Base-by-base conservation (phyloP, 1,140 invertebrate genomes). In the Marisa cornuarietis region DNA sequence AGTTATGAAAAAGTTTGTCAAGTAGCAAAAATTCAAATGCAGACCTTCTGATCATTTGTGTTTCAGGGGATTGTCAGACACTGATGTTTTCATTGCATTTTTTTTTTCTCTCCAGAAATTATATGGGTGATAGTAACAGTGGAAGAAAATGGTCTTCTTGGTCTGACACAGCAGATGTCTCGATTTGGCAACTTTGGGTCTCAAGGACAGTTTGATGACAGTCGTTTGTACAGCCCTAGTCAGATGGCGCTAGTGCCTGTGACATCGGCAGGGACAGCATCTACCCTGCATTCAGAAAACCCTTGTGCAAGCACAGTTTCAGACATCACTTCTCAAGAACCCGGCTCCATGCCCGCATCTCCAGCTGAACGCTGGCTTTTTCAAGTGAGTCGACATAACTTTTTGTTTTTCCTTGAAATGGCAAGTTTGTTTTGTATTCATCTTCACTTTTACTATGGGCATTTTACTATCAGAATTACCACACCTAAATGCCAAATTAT, bases 61-160 rank as follows among this genome's bases (percentile, higher is more conserved):
- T 11, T n/a, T n/a, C n/a, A n/a, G n/a, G n/a, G n/a, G n/a, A n/a
- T n/a, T 68, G 22, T 11, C 10, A 68, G 10, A 8, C 42, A 66
- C 9, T 51, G 2, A 13, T 51, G 65, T 9, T 18, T 65, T 16
- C 52, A 66, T 8, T 75, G 49, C 71, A 26, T 79, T 42, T 75
- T 82, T 68, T 68, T 76, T 79, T 82, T 79, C 80, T 79, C 92
- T 92, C 79, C 86, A 94, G 94, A 95, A 83, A 90, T 93, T 71
- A 94, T 95, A 83, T 95, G 94, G 94, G 92, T 94, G 76, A 93
- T 95, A 78, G 89, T 95, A 80, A 92, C 92, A 51, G 95, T 95
- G 42, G 94, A 92, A 66, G 93, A 94, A 87, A 92, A 92, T 79
- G 94, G 94, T 26, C 93, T 94, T 62, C 86, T 95, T 71, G 94